Evolutionary conservation across 2,113 vertebrate species (phyloP), one percentile per base, ranked within the genome.

Genomic region (Hylia prasina): DNA sequence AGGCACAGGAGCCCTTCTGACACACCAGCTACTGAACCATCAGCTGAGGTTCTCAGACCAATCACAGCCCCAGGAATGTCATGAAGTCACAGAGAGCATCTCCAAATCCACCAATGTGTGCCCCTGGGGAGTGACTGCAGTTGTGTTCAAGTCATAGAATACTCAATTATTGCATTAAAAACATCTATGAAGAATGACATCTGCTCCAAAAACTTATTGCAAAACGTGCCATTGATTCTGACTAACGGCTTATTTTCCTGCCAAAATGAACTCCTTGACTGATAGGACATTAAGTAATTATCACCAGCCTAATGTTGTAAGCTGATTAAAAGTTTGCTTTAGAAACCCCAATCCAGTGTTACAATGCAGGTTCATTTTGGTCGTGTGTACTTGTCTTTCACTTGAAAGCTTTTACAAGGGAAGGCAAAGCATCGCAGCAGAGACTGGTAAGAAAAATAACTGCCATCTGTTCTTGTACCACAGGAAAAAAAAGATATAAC

Each of bases 141-240:
- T 57, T 83, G 47, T 83, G 54, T 75, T 83, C 48, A 39, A 89
- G 60, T 50, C 61, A 73, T 1, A 23, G 71, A 57, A 71, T 47
- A 79, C 57, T 82, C 77, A 68, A 80, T 71, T 89, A 87, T 25
- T 88, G 70, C 63, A 96, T 75, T 94, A 90, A 90, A 90, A 93
- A 70, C 13, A 13, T 23, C 78, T 56, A 13, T 14, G 39, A 66
- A 56, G 44, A 50, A 45, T 58, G 39, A 78, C 71, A 90, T 60
- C 90, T 95, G 68, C 79, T 91, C 69, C 37, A 58, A 68, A 88
- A 88, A n/a, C 42, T 47, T 48, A 40, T 0, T 80, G 75, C 39
- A 82, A 93, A 93, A 50, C 7, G 27, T 61, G 50, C 84, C 77
- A 60, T 35, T 39, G 85, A 64, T 86, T 75, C 63, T n/a, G 72